Percentiles rank a stretch among this genome's conserved stretches.
phyloP scores from a whole-genome alignment of 2,888 invertebrate species.

The Lamproptera curius region DNA sequence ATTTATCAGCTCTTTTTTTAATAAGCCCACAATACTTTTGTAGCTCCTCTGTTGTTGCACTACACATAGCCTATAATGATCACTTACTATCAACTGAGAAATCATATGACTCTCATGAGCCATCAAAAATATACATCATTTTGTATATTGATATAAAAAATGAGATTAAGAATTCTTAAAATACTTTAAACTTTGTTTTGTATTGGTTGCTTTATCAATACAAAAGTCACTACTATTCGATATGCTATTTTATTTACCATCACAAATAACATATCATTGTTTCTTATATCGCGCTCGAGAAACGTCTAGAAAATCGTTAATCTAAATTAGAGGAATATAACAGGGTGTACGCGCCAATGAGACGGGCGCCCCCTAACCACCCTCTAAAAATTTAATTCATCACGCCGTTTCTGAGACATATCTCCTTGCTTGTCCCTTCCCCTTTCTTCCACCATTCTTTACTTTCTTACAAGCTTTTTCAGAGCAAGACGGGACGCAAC shows the following conservation, averaged over 20 bases:
- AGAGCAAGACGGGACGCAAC: conserved; percentile 49
- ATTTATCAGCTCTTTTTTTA: too few relatives aligned
- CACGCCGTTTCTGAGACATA: conserved; percentile 71
- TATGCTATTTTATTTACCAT: too few relatives aligned
- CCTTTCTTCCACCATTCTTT: conserved; percentile 74
- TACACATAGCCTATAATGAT: too few relatives aligned
- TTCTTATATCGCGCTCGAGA: conserved; percentile 4
- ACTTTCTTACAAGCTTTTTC: conserved; percentile 76
- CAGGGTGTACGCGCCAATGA: conserved; percentile 67
- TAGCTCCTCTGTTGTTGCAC: too few relatives aligned
- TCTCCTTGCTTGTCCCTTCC: conserved; percentile 68
- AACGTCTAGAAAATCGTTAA: conserved; percentile 47
- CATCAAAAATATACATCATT: too few relatives aligned
- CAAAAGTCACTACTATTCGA: neutral
- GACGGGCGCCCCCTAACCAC: conserved; percentile 59
- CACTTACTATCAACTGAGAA: too few relatives aligned
- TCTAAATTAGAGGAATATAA: conserved; percentile 68
- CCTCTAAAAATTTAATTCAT: conserved; percentile 79
- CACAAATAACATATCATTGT: neutral
- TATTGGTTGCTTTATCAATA: too few relatives aligned
- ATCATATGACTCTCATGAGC: too few relatives aligned
- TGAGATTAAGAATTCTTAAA: too few relatives aligned
- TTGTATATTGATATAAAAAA: too few relatives aligned
- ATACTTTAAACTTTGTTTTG: too few relatives aligned
- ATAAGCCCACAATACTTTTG: too few relatives aligned